These are phyloP conservation scores for Drosophila lutescens DNA, from an alignment of 2,888 invertebrate genomes.

Conservation along the genomic window DNA sequence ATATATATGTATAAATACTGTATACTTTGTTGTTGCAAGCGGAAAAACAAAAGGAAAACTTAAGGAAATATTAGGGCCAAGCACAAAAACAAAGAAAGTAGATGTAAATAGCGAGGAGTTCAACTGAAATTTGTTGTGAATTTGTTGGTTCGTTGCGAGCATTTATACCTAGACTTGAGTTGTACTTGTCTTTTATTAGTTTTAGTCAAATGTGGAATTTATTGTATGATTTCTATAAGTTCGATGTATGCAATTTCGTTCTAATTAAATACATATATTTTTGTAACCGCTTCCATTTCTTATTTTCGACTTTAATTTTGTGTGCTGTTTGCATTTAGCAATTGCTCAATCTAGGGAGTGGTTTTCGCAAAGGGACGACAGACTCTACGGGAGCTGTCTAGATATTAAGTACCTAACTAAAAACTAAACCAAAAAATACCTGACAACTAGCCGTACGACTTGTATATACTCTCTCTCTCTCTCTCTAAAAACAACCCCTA, in stretches of 20 bases:
- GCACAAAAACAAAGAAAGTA: constrained; percentile 30
- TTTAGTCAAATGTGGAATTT: constrained; percentile 42
- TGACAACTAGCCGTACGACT: constrained; percentile 54
- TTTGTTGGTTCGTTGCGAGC: constrained; percentile 46
- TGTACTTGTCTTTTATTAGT: constrained; percentile 32
- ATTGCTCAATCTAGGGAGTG: constrained; percentile 57
- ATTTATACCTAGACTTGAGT: constrained; percentile 38
- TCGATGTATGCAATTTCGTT: constrained; percentile 26
- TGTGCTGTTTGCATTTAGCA: constrained; percentile 22
- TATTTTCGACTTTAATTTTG: constrained; percentile 2
- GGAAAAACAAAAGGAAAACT: constrained; percentile 25
- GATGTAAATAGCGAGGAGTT: constrained; percentile 42
- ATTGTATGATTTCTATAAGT: constrained; percentile 40
- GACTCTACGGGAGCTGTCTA: constrained; percentile 46
- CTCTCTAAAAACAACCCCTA: constrained; percentile 49
- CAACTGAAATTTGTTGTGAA: constrained; percentile 31
- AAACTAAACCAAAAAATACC: constrained; percentile 48
- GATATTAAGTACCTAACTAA: constrained; percentile 73
- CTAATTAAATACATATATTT: constrained; percentile 37
- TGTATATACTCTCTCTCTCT: constrained; percentile 52
- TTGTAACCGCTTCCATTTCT: constrained; percentile 31
- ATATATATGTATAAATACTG: constrained; percentile 40
- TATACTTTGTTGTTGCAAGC: constrained; percentile 60
- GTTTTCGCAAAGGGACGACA: constrained; percentile 12
- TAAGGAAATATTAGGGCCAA: constrained; percentile 22